Evolutionary conservation across 2,888 invertebrate species (phyloP), one percentile per base, ranked within the genome.

Genomic region (Lepidochitona cinerea): DNA sequence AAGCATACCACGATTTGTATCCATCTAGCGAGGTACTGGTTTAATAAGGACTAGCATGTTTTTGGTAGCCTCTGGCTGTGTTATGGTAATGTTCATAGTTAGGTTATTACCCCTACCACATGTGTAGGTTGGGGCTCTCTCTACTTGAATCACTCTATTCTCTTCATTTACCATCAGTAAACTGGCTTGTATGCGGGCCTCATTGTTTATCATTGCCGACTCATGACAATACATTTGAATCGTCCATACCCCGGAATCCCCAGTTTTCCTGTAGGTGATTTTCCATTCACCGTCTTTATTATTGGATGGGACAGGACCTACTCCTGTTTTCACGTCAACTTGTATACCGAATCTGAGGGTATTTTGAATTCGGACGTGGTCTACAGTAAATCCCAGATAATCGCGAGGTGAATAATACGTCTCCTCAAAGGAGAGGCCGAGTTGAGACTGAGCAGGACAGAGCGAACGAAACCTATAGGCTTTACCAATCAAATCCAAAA

Each of bases 391-490:
- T 52, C 88, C 86, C 32, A 84, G 79, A 82, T 89, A 90, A 79
- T 90, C 89, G 53, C 90, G 79, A 0, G 90, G 89, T 69, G 82
- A 73, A 79, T 88, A 90, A 80, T 85, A 89, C 1, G 80, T 71
- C 32, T 84, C 83, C 14, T 79, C 76, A 77, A 90, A 90, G 33
- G 77, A 78, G 9, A 89, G 82, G 23, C 80, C 82, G 1, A 89
- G 83, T 4, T 83, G 80, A 29, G 66, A 67, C 74, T 88, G 88
- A 23, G 82, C 74, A 18, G 90, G 89, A 74, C 90, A 90, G 6
- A 90, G 82, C 0, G 90, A 88, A 14, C 90, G 82, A 78, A 87
- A 90, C 41, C 90, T 82, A 79, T 90, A 90, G 0, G 90, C 90
- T 67, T 85, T 83, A 53, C 88, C 84, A n/a, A 90, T 81, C 35